Evolutionary conservation across 1,140 invertebrate genomes (phyloP), one percentile per base, ranked within the genome.

Genomic region (Lethrus apterus): DNA sequence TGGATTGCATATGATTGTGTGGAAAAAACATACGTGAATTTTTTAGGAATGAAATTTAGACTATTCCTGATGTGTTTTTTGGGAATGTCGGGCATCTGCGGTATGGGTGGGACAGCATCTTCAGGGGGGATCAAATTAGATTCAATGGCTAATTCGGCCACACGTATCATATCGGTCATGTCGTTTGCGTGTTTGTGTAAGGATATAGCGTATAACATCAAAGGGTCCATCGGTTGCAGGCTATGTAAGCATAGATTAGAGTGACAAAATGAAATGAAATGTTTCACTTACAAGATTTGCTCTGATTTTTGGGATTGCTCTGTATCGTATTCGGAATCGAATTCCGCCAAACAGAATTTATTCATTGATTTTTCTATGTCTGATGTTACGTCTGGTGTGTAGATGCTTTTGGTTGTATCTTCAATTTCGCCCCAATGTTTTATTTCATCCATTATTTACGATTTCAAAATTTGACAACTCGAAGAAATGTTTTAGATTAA

Each of bases 331-430:
- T 54, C 52, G 42, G 51, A 44, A 34, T 56, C 51, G 20, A 56
- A 62, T 43, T 57, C 51, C 9, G 49, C 48, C 14, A 63, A 50
- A 44, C 55, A 63, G 47, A 56, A 56, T 44, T 52, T 56, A 26
- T 59, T 52, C 61, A 65, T 65, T 3, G 61, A 55, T 15, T 38
- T 53, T 52, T 62, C 54, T 15, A 65, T 63, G 42, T 63, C 63
- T 41, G 51, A 51, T 7, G 51, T 50, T 13, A 65, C 52, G 41
- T 63, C 54, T 4, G 59, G 59, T 3, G 55, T 30, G 20, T 44
- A 21, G 13, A 24, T 32, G 15, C 26, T 32, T n/a, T 15, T 9
- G 9, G 11, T 3, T 34, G 44, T 29, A 23, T 33, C 31, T 26
- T 53, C 32, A 32, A 56, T 59, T 54, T 61, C 56, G 10, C 57